Base-by-base conservation (phyloP, 2,113 vertebrate genomes). In the Paracanthobrama guichenoti region DNA sequence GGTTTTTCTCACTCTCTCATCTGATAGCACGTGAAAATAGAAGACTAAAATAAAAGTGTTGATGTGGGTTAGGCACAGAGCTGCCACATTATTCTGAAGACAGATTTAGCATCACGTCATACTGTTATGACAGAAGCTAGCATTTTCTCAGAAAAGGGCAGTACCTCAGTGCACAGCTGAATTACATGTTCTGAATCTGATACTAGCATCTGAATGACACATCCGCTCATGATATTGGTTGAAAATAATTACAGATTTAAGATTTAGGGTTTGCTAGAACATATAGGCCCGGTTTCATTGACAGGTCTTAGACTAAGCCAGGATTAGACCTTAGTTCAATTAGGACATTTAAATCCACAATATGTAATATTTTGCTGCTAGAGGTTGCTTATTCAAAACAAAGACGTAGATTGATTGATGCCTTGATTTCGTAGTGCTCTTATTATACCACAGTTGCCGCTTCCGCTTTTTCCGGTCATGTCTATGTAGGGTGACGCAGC, bases 31-130 rank as follows among this genome's bases (percentile, higher is more conserved):
- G 13, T 69, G 69, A 77, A 82, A 82, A 62, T 76, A 28, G 69
- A 35, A 1, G 31, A 73, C 72, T 55, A 39, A 86, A 79, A 86
- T 67, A 83, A 73, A 84, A 31, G 55, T 75, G 81, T 82, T 84
- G 66, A 79, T 82, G 46, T 64, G 64, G 28, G 48, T 78, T 72
- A 81, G 35, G 31, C 24, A 59, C 28, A 77, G 71, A 24, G 28
- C 60, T 66, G 44, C 9, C 60, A 48, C 39, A 80, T 22, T 66
- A 74, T 75, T 75, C 39, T 31, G 16, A 48, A 79, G 78, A 64
- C 78, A n/a, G 18, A 67, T 80, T 67, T 66, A 66, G 42, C 46
- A 26, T 20, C 28, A 53, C 11, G 14, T 2, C 39, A 44, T 4
- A 60, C 42, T 31, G 76, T 42, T 60, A 42, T 3, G 20, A 18